phyloP scores from a whole-genome alignment of 2,113 vertebrate genomes.

The Tyrannus savana region DNA sequence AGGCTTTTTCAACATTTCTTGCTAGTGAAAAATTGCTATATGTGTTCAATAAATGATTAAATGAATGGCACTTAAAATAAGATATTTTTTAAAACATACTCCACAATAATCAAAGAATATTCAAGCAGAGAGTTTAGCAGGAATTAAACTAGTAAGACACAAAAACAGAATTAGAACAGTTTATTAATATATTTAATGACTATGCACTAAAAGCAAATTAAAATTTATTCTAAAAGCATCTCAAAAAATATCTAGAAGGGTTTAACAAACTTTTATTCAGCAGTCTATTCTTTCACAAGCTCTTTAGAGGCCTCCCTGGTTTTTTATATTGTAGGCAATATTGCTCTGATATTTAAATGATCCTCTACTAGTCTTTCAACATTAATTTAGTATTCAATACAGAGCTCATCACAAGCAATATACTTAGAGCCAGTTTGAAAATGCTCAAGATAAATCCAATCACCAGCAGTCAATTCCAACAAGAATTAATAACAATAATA shows the following conservation, averaged over 20 bases:
- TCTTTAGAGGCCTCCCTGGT: neutral
- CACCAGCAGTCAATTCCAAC: neutral
- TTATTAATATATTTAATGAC: constrained; percentile 3
- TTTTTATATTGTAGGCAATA: neutral
- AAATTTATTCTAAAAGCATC: constrained; percentile 13
- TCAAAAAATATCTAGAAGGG: neutral
- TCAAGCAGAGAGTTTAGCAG: neutral
- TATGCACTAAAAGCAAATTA: constrained; percentile 19
- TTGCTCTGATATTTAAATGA: neutral
- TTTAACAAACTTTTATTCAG: neutral
- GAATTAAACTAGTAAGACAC: neutral
- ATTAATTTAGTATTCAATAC: neutral
- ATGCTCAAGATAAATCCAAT: neutral
- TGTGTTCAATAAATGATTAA: neutral
- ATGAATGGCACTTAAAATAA: neutral
- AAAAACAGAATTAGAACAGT: neutral
- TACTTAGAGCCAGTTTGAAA: neutral
- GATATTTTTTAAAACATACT: neutral
- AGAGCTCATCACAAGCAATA: neutral
- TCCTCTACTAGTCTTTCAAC: neutral
- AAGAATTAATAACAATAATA: neutral
- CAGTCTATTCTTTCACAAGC: neutral
- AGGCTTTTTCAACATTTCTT: neutral
- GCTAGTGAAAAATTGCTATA: neutral
- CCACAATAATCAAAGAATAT: neutral